Percentiles rank a stretch among this genome's conserved stretches.
Conservation (phyloP, 1,140 invertebrate genomes). For the Bombyx mandarina region DNA sequence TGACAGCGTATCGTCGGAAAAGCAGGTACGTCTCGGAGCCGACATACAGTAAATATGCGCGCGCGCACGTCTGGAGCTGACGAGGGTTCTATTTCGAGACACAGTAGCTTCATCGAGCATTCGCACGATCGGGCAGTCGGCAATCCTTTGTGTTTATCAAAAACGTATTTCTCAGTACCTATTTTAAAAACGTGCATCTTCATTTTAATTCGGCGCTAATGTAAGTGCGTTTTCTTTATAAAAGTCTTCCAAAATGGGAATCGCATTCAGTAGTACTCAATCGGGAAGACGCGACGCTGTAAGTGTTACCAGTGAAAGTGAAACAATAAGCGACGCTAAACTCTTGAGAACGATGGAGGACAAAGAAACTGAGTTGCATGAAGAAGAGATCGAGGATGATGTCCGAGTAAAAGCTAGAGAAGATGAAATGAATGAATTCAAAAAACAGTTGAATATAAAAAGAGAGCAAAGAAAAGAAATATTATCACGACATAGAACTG, state of each 20-base stretch:
- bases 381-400: conserved; percentile 30
- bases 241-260: conserved; percentile 67
- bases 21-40: conserved; percentile 25
- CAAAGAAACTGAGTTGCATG: conserved; percentile 11
- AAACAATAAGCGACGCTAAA: conserved; percentile 39
- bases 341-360: conserved; percentile 17
- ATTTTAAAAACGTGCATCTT: conserved; percentile 35
- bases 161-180: conserved; percentile 48
- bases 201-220: conserved; percentile 19
- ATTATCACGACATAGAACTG: conserved; percentile 71
- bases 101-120: conserved; percentile 29
- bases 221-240: conserved; percentile 46
- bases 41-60: conserved; percentile 32
- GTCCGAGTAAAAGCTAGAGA: conserved; percentile 40
- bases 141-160: conserved; percentile 62
- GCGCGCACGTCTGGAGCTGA: conserved; percentile 53
- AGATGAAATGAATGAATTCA: conserved; percentile 72
- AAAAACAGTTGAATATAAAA: conserved; percentile 71
- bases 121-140: conserved; percentile 40
- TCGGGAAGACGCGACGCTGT: conserved; percentile 25
- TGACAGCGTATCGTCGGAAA: conserved; percentile 38
- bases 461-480: conserved; percentile 72
- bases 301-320: conserved; percentile 36
- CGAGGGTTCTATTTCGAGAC: conserved; percentile 60
- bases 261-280: conserved; percentile 45